phyloP scores from a whole-genome alignment of 1,140 invertebrate genomes.

The Brachionus sp. region DNA sequence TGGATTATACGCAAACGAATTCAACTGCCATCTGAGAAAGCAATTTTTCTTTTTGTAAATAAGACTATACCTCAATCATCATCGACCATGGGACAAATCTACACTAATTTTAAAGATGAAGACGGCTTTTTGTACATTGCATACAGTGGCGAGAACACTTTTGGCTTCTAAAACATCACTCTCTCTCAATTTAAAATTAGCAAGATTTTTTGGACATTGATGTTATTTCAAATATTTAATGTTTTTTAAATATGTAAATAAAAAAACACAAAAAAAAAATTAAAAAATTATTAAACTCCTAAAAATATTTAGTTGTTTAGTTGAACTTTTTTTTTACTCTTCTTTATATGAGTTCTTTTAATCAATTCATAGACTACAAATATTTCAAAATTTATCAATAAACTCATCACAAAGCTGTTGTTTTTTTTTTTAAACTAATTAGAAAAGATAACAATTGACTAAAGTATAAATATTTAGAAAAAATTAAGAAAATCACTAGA shows the following conservation, averaged over 20 bases:
- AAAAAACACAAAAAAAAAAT: neutral
- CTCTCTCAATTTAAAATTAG: neutral
- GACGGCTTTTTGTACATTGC: slow-evolving; percentile 99
- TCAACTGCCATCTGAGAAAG: slow-evolving; percentile 60
- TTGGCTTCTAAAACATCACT: slow-evolving; percentile 65
- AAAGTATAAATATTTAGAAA: too few relatives aligned
- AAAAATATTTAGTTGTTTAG: slow-evolving; percentile 10
- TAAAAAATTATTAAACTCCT: neutral
- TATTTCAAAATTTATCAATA: neutral
- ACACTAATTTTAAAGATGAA: slow-evolving; percentile 77
- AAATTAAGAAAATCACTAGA: too few relatives aligned
- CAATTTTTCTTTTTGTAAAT: slow-evolving; percentile 62
- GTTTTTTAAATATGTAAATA: neutral
- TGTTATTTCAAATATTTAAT: neutral
- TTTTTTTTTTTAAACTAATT: neutral
- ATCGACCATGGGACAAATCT: slow-evolving; percentile 95
- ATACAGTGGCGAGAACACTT: slow-evolving; percentile 99
- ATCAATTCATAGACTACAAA: neutral
- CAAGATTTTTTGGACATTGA: neutral
- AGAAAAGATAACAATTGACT: too few relatives aligned
- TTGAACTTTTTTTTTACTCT: neutral
- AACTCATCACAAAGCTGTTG: neutral
- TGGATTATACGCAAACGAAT: slow-evolving; percentile 63
- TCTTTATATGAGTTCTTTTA: neutral
- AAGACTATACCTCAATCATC: slow-evolving; percentile 65